Percentiles rank a stretch among this genome's conserved stretches.
phyloP scores from a whole-genome alignment of 2,888 invertebrate species.

The Caenorhabditis becei region DNA sequence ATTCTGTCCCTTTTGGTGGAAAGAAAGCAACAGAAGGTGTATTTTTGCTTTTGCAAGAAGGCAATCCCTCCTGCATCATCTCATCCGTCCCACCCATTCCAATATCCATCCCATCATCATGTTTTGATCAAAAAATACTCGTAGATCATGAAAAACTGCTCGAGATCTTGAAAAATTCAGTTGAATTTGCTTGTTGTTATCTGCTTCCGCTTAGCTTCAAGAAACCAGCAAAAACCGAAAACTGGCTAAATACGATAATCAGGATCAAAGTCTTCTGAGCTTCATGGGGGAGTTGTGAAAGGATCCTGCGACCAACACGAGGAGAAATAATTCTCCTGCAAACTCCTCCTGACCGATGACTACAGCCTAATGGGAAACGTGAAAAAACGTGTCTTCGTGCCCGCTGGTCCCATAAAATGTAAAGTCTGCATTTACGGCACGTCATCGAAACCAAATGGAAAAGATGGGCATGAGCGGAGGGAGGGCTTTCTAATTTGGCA shows the following conservation, averaged over 20 bases:
- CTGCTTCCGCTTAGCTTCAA: not conserved
- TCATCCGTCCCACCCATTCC: not conserved
- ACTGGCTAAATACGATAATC: not conserved
- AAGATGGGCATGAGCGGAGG: conserved; percentile 25
- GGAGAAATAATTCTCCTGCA: not conserved
- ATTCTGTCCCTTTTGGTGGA: conserved; percentile 6
- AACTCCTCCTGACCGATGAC: not conserved
- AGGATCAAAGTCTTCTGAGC: conserved; percentile 12
- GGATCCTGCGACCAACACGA: too few species aligned
- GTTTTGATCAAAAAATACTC: not conserved
- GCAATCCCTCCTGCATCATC: not conserved
- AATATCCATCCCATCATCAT: conserved; percentile 6
- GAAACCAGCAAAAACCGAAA: conserved; percentile 1
- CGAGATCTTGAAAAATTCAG: not conserved
- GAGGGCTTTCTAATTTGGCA: conserved; percentile 50
- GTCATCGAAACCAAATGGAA: conserved; percentile 55
- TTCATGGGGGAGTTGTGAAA: not conserved
- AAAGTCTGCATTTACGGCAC: conserved; percentile 33
- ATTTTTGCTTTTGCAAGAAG: not conserved
- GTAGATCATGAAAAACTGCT: not conserved
- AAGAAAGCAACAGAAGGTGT: not conserved
- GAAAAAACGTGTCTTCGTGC: conserved; percentile 35
- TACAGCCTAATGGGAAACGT: conserved; percentile 4
- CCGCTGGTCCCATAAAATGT: conserved; percentile 39
- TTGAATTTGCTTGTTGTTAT: conserved; percentile 1